Evolutionary conservation across 1,140 invertebrate genomes (phyloP).

Genomic region (Myzus persicae): DNA sequence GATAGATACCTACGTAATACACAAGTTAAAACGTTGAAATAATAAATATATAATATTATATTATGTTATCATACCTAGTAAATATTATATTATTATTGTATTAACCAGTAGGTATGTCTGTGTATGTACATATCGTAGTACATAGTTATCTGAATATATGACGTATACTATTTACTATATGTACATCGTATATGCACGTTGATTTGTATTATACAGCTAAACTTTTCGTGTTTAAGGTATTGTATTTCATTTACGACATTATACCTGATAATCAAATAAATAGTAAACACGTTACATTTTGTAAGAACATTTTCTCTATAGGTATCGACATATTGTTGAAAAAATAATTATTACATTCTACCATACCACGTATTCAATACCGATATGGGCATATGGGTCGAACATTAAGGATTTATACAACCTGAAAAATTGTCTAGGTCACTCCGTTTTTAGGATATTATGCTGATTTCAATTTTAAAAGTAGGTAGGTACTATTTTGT

Average conservation of each 20-base stretch:
- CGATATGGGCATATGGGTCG: too few species aligned
- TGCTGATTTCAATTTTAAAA: too few species aligned
- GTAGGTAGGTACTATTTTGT: too few species aligned
- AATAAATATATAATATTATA: not conserved
- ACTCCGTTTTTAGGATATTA: too few species aligned
- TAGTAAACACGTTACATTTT: not conserved
- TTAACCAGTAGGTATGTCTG: not conserved
- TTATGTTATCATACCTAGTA: not conserved
- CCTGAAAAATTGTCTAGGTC: too few species aligned
- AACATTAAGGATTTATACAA: too few species aligned
- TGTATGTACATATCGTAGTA: not conserved
- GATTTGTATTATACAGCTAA: not conserved
- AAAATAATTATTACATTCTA: not conserved
- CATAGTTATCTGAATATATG: not conserved
- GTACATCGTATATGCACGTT: not conserved
- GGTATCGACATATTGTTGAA: too few species aligned
- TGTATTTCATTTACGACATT: not conserved
- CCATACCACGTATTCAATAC: not conserved
- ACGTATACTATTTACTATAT: not conserved
- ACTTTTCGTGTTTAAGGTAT: not conserved
- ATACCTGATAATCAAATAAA: slow-evolving; percentile 38
- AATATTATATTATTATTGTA: not conserved
- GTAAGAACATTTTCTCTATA: not conserved
- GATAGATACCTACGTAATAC: not conserved
- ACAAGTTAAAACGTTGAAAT: not conserved